These are phyloP conservation scores for Mongoloraphidia duomilia DNA, from an alignment of 2,888 invertebrate genomes.

Conservation along the genomic window DNA sequence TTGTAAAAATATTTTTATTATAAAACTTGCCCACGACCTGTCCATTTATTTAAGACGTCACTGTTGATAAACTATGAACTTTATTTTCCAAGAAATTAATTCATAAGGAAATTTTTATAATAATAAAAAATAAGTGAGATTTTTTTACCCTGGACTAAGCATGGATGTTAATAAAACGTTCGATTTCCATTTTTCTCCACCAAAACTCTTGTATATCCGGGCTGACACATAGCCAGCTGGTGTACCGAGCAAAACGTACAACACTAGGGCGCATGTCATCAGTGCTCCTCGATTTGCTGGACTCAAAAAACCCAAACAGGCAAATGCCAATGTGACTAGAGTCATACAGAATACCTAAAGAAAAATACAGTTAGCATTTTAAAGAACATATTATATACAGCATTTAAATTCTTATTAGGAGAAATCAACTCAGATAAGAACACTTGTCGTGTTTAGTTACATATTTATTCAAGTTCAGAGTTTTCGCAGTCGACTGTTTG, in stretches of 20 bases:
- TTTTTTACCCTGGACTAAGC: slow-evolving; percentile 83
- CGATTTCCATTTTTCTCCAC: slow-evolving; percentile 97
- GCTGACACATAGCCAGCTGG: slow-evolving; percentile 96
- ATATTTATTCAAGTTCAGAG: too few relatives aligned
- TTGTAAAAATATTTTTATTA: too few relatives aligned
- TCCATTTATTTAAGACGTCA: too few relatives aligned
- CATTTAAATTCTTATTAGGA: too few relatives aligned
- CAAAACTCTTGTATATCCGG: slow-evolving; percentile 95
- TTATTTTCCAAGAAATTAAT: neutral
- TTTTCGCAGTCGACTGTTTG: too few relatives aligned
- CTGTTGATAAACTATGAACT: too few relatives aligned
- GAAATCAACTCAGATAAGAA: too few relatives aligned
- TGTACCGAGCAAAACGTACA: slow-evolving; percentile 93
- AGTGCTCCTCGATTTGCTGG: slow-evolving; percentile 96
- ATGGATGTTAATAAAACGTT: slow-evolving; percentile 94
- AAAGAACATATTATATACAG: too few relatives aligned
- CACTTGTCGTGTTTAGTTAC: too few relatives aligned
- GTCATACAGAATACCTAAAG: slow-evolving; percentile 78
- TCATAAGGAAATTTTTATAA: slow-evolving; percentile 1
- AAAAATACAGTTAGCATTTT: neutral
- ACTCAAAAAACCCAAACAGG: slow-evolving; percentile 96
- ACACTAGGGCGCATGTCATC: slow-evolving; percentile 95
- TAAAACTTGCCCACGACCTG: too few relatives aligned
- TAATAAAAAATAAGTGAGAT: slow-evolving; percentile 2
- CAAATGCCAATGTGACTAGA: slow-evolving; percentile 88